Base-by-base conservation (phyloP, 2,888 invertebrate species). In the Scaptodrosophila latifasciaeformis region DNA sequence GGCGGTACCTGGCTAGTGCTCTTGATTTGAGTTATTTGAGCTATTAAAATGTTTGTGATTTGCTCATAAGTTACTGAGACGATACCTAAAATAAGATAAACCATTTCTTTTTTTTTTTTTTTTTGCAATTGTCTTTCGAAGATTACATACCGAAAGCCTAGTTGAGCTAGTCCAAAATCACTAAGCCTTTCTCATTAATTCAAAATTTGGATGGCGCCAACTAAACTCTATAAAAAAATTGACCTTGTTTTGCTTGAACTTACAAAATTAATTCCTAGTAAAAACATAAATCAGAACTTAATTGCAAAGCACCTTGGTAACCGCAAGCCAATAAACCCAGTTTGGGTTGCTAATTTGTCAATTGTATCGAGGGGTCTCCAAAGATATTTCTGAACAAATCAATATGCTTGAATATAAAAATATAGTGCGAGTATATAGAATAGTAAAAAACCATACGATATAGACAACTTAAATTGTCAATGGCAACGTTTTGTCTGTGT, bases 21-120 rank as follows among this genome's bases (percentile, higher is more conserved):
- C 55, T 59, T 54, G 44, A 57, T 54, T 51, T 71, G 70, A 75
- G 71, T 71, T 71, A 71, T 71, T 75, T 67, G 58, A 69, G 71
- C 71, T 62, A 71, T 75, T 75, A 71, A 24, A 71, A 67, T 71
- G 69, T 57, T 69, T 71, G 76, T 67, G 71, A 75, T 75, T 71
- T 67, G 69, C 58, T 31, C 72, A 75, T 75, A 71, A 75, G 70
- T 71, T 75, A 75, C 66, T 59, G 48, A 31, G 49, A 47, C 48
- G 51, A n/a, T n/a, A n/a, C n/a, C n/a, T n/a, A 3, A 24, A 24
- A 24, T 3, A 24, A 24, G 24, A 24, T n/a, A n/a, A n/a, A n/a
- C n/a, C n/a, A n/a, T n/a, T n/a, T n/a, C n/a, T n/a, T n/a, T n/a
- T n/a, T n/a, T n/a, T n/a, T n/a, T n/a, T n/a, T n/a, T n/a, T n/a